phyloP scores from a whole-genome alignment of 64 coral and sea anemone species.

The Actinia tenebrosa region DNA sequence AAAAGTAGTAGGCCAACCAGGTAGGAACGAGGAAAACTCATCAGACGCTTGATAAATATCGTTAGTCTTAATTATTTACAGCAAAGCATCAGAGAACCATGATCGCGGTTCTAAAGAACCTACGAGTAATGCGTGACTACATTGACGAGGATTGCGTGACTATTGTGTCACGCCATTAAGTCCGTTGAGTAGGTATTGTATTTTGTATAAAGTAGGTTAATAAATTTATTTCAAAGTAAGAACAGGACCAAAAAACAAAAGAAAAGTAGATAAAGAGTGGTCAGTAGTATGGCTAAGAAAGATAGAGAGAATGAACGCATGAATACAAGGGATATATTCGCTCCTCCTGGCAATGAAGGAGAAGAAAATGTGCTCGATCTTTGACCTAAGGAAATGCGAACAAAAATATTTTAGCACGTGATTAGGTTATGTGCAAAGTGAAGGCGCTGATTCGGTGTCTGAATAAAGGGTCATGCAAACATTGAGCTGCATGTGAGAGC shows the following conservation, averaged over 20 bases:
- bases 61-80: not conserved
- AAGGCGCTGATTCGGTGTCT: not conserved
- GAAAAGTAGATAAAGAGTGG: not conserved
- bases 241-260: not conserved
- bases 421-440: not conserved
- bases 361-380: not conserved
- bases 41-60: not conserved
- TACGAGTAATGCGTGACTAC: not conserved
- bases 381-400: not conserved
- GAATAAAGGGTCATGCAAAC: not conserved
- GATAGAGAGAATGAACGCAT: not conserved
- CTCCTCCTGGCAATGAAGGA: not conserved
- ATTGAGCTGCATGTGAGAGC: not conserved
- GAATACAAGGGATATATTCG: not conserved
- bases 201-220: slow-evolving; percentile 29
- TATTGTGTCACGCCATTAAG: not conserved
- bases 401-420: not conserved
- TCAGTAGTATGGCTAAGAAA: not conserved
- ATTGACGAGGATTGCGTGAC: slow-evolving; percentile 3
- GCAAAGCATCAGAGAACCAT: not conserved
- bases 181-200: not conserved
- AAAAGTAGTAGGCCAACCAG: slow-evolving; percentile 54
- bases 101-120: not conserved
- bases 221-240: slow-evolving; percentile 29
- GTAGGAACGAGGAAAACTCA: slow-evolving; percentile 14